Conservation (phyloP, 2,797 vertebrate species). For the Xiphophorus birchmanni region DNA sequence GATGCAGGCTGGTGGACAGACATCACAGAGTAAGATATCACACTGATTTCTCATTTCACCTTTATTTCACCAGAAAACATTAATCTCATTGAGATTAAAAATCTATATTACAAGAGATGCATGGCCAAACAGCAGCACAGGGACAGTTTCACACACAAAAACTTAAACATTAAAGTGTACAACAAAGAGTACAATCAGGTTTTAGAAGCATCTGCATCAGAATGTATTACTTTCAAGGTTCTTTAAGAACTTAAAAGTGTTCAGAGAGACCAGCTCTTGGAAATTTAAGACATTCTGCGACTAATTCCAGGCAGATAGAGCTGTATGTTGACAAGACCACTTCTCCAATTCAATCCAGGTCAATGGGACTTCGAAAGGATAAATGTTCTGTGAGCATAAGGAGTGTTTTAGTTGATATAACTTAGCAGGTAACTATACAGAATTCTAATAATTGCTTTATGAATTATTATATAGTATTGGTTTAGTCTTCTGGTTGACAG, state of each 20-base stretch:
- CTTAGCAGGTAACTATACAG: background rate
- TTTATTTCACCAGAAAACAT: background rate
- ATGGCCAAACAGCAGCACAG: background rate
- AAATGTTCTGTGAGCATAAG: background rate
- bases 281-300: background rate
- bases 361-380: background rate
- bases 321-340: background rate
- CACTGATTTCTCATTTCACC: background rate
- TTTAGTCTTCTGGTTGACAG: background rate
- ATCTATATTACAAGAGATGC: background rate
- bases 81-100: background rate
- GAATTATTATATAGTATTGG: background rate
- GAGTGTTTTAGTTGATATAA: background rate
- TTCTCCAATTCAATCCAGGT: background rate
- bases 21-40: background rate
- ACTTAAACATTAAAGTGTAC: background rate
- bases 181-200: background rate
- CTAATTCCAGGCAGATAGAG: background rate
- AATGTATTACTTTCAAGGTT: background rate
- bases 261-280: background rate
- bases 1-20: background rate
- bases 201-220: background rate
- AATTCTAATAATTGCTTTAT: background rate
- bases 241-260: background rate
- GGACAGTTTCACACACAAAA: background rate